Evolutionary conservation across 2,888 invertebrate species (phyloP), one percentile per base, ranked within the genome.

Genomic region (Agrochola litura): DNA sequence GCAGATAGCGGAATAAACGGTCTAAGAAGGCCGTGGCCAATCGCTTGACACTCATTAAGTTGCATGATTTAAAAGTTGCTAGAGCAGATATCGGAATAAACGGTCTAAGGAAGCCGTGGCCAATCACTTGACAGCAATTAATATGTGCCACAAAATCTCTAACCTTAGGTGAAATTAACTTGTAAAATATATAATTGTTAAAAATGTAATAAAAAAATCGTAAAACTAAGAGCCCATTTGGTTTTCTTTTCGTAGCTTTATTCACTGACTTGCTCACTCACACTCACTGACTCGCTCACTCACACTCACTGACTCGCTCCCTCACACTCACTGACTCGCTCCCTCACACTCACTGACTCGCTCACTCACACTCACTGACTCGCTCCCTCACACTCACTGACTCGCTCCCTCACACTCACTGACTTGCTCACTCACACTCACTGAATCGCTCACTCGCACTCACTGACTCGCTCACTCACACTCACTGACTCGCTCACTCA

Each of bases 191-290:
- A 25, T 8, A 12, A 49, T 22, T 46, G 46, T 66, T 65, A 6
- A 66, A 49, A 49, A 49, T 14, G 14, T 9, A 49, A 67, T 49
- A 67, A 67, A 67, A 67, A 67, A 67, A 67, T 14, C 14, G 66
- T 22, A 67, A 67, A 0, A 66, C 30, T 49, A 8, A 12, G 25
- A 67, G 22, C 22, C 6, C 22, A 30, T 22, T 30, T 22, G 12
- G 22, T 22, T 67, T 30, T 66, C 6, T 67, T 67, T 66, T 67
- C 14, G 12, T 67, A 67, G 66, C 5, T 30, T 30, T 30, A 12
- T n/a, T n/a, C 56, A n/a, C 54, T 22, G 22, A 9, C 54, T 54
- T 9, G 22, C 54, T 22, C 22, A 54, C 22, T 54, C 54, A 12
- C 56, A 16, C 49, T 12, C 46, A 46, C 49, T 0, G 46, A 46